phyloP scores from a whole-genome alignment of 53 echinoderm and acorn worm species.

The Zoroaster sp. region DNA sequence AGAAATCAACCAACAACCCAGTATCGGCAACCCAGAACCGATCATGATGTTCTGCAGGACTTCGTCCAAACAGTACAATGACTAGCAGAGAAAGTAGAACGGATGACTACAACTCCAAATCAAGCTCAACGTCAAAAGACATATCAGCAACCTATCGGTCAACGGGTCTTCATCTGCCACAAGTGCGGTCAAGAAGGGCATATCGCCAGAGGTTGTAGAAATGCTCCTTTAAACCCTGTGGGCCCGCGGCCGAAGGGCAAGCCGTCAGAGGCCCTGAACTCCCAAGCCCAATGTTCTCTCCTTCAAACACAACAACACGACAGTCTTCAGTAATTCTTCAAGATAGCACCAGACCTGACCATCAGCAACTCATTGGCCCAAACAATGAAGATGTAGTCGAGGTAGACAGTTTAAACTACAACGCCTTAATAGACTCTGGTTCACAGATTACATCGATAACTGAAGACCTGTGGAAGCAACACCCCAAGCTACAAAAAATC shows the following conservation, averaged over 20 bases:
- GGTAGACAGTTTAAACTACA: constrained; percentile 7
- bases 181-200: constrained; percentile 27
- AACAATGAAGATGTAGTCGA: background rate
- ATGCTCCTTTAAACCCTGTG: background rate
- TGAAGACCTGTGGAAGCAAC: background rate
- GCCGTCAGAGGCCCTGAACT: background rate
- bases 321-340: background rate
- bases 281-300: background rate
- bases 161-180: background rate
- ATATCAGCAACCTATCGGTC: background rate
- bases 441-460: constrained; percentile 47
- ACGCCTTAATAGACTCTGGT: constrained; percentile 37
- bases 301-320: background rate
- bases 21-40: background rate
- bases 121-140: background rate
- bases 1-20: background rate
- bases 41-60: background rate
- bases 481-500: background rate
- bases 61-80: background rate
- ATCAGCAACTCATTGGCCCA: background rate
- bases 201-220: constrained; percentile 9
- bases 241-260: constrained; percentile 30
- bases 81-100: background rate
- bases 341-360: background rate
- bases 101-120: background rate